Percentiles rank a stretch among this genome's conserved stretches.
Evolutionary conservation across 2,113 vertebrate species (phyloP).

Genomic region (Octodon degus): DNA sequence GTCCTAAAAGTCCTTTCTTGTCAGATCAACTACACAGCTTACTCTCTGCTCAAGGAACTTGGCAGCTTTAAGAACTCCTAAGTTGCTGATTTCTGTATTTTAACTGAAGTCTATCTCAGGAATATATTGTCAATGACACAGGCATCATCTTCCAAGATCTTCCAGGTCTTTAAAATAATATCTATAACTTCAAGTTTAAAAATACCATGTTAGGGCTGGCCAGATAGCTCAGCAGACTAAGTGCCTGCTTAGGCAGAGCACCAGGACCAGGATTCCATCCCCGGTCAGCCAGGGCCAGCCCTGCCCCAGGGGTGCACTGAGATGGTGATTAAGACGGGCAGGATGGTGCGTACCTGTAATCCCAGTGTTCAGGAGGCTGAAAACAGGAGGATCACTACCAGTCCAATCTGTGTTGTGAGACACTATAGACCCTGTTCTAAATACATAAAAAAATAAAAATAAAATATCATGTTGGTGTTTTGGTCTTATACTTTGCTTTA

Average conservation of each 20-base stretch:
- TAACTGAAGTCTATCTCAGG: background rate
- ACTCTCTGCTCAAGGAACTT: background rate
- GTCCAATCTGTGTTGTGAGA: no score
- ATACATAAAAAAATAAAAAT: no score
- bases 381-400: no score
- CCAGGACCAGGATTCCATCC: no score
- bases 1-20: background rate
- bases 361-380: no score
- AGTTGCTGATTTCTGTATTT: background rate
- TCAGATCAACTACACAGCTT: background rate
- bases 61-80: background rate
- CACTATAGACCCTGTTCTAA: no score
- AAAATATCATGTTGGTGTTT: background rate
- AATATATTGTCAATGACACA: background rate
- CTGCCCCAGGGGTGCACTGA: no score
- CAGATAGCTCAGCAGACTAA: no score
- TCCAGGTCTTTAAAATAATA: background rate
- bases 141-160: background rate
- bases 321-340: no score
- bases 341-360: no score
- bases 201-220: background rate
- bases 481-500: background rate
- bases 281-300: no score
- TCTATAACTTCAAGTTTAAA: slow-evolving; percentile 30
- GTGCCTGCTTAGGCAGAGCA: no score